These are phyloP conservation scores for Drosophila lowei DNA, from an alignment of 1,140 invertebrate genomes.

Conservation along the genomic window DNA sequence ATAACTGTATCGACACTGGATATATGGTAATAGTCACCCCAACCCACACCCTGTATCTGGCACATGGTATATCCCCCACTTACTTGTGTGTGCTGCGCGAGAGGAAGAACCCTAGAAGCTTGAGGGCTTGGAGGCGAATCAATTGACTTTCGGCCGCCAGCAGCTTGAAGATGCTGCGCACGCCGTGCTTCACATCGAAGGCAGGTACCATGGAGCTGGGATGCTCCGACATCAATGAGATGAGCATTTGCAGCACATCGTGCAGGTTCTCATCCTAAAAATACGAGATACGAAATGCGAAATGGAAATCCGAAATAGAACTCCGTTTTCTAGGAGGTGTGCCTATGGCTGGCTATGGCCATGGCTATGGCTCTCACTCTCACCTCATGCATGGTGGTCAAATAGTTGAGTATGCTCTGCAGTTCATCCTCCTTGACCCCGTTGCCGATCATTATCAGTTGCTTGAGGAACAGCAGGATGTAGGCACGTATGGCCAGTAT, in stretches of 20 bases:
- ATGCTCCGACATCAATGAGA: conserved; percentile 98
- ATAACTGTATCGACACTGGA: too few species aligned
- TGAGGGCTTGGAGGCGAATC: conserved; percentile 97
- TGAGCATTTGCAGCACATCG: conserved; percentile 98
- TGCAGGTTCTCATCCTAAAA: conserved; percentile 98
- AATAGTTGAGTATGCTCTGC: conserved; percentile 98
- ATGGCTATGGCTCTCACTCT: too few species aligned
- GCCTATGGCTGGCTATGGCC: too few species aligned
- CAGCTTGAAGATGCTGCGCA: conserved; percentile 98
- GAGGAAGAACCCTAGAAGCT: conserved; percentile 97
- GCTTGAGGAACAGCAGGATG: conserved; percentile 97
- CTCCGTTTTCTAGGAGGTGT: too few species aligned
- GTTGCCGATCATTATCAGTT: conserved; percentile 97
- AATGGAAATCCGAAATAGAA: not conserved
- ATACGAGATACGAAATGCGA: not conserved
- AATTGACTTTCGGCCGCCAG: conserved; percentile 97
- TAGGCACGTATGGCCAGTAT: conserved; percentile 96
- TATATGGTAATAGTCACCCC: too few species aligned
- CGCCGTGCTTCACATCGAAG: conserved; percentile 98
- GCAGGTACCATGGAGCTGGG: conserved; percentile 99
- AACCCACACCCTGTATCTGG: too few species aligned
- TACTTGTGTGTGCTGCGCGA: conserved; percentile 98
- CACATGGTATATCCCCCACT: conserved; percentile 67
- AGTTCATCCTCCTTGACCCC: conserved; percentile 99
- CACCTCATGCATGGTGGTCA: conserved; percentile 98